Evolutionary conservation across 2,797 vertebrate genomes (phyloP).

Genomic region (Paramormyrops hopkinsi): DNA sequence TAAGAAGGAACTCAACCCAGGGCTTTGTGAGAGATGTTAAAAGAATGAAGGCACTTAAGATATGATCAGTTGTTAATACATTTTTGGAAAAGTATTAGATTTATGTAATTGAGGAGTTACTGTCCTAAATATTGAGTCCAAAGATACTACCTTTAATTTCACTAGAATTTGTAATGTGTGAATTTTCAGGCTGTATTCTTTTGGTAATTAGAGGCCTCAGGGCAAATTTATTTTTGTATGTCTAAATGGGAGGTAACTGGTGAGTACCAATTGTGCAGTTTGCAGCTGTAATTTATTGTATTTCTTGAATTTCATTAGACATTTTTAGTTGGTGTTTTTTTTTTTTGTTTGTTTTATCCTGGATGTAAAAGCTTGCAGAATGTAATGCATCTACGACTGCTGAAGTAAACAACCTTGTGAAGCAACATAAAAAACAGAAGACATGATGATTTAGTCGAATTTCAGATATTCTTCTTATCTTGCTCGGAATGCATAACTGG

Average conservation of each 20-base stretch:
- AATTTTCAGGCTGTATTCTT: constrained; percentile 36
- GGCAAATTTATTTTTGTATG: constrained; percentile 44
- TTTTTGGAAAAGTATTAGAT: constrained; percentile 23
- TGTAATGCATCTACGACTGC: constrained; percentile 20
- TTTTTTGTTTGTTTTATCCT: neutral
- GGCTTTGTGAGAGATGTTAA: neutral
- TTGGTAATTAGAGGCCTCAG: constrained; percentile 42
- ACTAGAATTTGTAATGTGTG: constrained; percentile 35
- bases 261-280: constrained; percentile 24
- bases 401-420: constrained; percentile 7
- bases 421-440: constrained; percentile 13
- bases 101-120: constrained; percentile 31
- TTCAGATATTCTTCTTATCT: neutral
- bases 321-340: neutral
- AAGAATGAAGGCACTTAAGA: neutral
- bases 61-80: constrained; percentile 27
- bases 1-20: neutral
- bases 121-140: constrained; percentile 66
- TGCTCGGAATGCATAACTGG: neutral
- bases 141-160: constrained; percentile 55
- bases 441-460: neutral
- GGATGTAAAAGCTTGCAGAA: constrained; percentile 24
- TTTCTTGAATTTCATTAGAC: constrained; percentile 1
- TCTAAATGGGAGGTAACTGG: constrained; percentile 25
- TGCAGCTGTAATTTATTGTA: constrained; percentile 9